phyloP scores from a whole-genome alignment of 2,113 vertebrate genomes.

The Galemys pyrenaicus region DNA sequence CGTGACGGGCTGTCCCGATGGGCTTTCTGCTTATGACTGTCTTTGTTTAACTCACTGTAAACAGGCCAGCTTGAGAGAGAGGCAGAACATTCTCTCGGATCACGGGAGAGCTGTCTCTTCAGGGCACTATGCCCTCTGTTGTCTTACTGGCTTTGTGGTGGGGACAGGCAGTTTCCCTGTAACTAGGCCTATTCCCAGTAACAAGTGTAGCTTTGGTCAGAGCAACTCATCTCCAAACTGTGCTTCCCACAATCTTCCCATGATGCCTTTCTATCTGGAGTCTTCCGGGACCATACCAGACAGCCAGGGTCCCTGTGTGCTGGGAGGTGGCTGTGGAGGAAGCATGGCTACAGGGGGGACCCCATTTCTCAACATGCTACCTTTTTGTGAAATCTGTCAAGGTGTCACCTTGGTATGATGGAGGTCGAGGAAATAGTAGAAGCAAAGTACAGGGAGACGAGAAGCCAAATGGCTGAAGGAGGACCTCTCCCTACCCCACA shows the following conservation, averaged over 20 bases:
- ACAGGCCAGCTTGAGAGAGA: too few species aligned
- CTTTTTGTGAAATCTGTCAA: background rate
- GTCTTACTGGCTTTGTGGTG: too few species aligned
- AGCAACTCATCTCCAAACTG: background rate
- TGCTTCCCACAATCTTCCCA: background rate
- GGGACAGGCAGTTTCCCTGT: too few species aligned
- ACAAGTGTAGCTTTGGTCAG: background rate
- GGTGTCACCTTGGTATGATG: background rate
- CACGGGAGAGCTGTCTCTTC: too few species aligned
- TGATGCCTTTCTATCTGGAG: background rate
- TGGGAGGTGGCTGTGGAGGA: background rate
- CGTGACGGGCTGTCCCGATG: too few species aligned
- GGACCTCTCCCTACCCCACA: rapidly evolving
- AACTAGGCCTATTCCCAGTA: too few species aligned
- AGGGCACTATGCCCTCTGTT: too few species aligned
- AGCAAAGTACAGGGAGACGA: background rate
- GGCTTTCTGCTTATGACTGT: too few species aligned
- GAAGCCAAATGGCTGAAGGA: background rate
- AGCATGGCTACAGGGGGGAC: rapidly evolving
- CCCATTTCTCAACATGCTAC: background rate
- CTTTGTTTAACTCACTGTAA: too few species aligned
- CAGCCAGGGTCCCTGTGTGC: background rate
- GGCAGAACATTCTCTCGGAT: too few species aligned
- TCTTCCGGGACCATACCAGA: background rate
- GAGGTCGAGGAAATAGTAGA: background rate